Evolutionary conservation across 2,797 vertebrate genomes (phyloP), one percentile per base, ranked within the genome.

Genomic region (Myripristis murdjan): DNA sequence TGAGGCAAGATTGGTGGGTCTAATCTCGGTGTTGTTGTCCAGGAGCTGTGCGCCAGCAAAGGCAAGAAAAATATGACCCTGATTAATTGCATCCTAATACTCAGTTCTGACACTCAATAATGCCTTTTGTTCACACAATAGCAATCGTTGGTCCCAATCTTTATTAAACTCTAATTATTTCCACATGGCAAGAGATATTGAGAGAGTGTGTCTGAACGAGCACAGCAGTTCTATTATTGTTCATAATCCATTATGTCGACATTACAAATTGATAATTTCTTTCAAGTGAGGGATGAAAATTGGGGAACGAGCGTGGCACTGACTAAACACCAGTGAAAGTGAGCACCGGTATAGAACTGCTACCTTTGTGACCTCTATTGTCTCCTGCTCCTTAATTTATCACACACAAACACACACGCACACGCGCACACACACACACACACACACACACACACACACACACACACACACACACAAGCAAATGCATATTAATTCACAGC

Each of bases 401-500:
- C 83, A 57, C 67, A 39, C 52, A 55, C 57, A 57, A 61, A 53
- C 61, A 44, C 60, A 22, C 58, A 22, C 46, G 44, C 41, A 44
- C n/a, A n/a, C n/a, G n/a, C n/a, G n/a, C 39, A 43, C 56, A 43
- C 24, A n/a, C 58, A 18, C 54, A 37, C 54, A 37, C 31, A 22
- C n/a, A 22, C 31, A 14, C 8, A n/a, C 24, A n/a, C 52, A 31
- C 28, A 33, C 51, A 31, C 23, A 53, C 51, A n/a, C 51, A 52
- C 12, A 26, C 11, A 3, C 23, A 52, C 83, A 86, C 72, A 54
- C 59, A 24, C 60, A 76, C 82, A 86, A 83, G 75, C 78, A 84
- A 89, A 87, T 79, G 81, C 78, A 84, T 82, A 91, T 92, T 90
- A 91, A 92, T 90, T 91, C 82, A 71, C 76, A 68, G 88, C 70